Evolutionary conservation across 2,888 invertebrate genomes (phyloP).

Genomic region (Drosophila fungiperda): DNA sequence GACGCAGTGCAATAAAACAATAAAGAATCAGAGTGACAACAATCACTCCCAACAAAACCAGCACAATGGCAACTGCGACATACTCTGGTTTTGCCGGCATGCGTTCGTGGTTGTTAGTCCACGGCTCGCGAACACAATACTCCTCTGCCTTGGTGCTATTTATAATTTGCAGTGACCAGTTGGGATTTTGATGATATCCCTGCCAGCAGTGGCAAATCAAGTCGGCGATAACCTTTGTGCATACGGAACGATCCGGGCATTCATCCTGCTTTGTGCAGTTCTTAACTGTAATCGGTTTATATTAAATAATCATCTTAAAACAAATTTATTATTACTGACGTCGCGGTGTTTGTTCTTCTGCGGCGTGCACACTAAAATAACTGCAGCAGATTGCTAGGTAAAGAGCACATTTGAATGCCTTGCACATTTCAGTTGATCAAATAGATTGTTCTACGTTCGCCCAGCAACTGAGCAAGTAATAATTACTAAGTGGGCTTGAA

Average conservation of each 20-base stretch:
- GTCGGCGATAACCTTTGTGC: slow-evolving; percentile 22
- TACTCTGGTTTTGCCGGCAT: slow-evolving; percentile 44
- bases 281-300: slow-evolving; percentile 28
- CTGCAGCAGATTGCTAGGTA: slow-evolving; percentile 31
- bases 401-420: slow-evolving; percentile 34
- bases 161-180: slow-evolving; percentile 34
- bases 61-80: slow-evolving; percentile 49
- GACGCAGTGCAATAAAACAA: slow-evolving; percentile 43
- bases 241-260: slow-evolving; percentile 52
- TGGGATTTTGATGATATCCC: slow-evolving; percentile 52
- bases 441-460: slow-evolving; percentile 17
- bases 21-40: slow-evolving; percentile 51
- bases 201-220: slow-evolving; percentile 58
- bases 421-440: slow-evolving; percentile 40
- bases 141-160: slow-evolving; percentile 18
- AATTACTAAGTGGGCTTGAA: neutral
- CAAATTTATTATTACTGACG: slow-evolving; percentile 21
- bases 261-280: slow-evolving; percentile 27
- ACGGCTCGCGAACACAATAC: slow-evolving; percentile 26
- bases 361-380: slow-evolving; percentile 17
- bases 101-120: slow-evolving; percentile 33
- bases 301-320: neutral
- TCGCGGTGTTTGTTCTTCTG: slow-evolving; percentile 8
- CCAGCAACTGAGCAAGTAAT: slow-evolving; percentile 22
- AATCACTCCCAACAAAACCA: slow-evolving; percentile 53